A percentile compares a stretch with the other conserved stretches of the same genome.
Conservation (phyloP, 2,797 vertebrate genomes). For the Scarus forsteni region DNA sequence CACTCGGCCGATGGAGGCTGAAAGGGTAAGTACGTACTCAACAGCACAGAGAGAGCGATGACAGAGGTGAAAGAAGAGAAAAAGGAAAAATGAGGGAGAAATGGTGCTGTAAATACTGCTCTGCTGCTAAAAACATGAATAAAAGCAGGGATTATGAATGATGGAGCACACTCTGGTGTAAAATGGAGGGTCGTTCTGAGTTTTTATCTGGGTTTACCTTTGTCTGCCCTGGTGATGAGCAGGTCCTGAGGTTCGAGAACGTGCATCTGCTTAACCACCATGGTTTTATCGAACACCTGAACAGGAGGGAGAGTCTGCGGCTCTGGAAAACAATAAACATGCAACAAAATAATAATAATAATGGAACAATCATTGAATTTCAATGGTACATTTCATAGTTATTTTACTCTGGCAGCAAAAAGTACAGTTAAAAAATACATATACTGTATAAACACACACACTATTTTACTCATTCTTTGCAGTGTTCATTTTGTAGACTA, state of each 20-base stretch:
- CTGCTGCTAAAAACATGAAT: not conserved
- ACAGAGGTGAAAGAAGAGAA: slow-evolving; percentile 39
- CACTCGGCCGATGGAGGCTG: slow-evolving; percentile 36
- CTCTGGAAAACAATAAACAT: slow-evolving; percentile 77
- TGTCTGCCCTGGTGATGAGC: slow-evolving; percentile 92
- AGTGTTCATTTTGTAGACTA: too few relatives aligned
- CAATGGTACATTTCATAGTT: not conserved
- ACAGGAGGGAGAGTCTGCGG: slow-evolving; percentile 83
- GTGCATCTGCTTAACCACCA: slow-evolving; percentile 96
- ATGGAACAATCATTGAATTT: not conserved
- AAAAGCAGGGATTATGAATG: slow-evolving; percentile 18
- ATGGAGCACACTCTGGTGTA: slow-evolving; percentile 7
- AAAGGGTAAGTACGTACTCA: slow-evolving; percentile 49
- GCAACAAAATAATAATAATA: not conserved
- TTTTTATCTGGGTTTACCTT: slow-evolving; percentile 83
- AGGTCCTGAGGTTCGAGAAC: slow-evolving; percentile 95
- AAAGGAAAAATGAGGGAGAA: slow-evolving; percentile 31
- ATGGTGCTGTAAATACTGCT: slow-evolving; percentile 27
- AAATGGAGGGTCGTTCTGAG: not conserved
- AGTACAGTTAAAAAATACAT: too few relatives aligned
- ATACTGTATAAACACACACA: not conserved
- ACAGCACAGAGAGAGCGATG: slow-evolving; percentile 34
- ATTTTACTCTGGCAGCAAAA: too few relatives aligned
- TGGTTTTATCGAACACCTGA: slow-evolving; percentile 94
- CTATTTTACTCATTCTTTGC: not conserved